Conservation (phyloP, 2,888 invertebrate genomes). For the Sceliomorpha sp. region DNA sequence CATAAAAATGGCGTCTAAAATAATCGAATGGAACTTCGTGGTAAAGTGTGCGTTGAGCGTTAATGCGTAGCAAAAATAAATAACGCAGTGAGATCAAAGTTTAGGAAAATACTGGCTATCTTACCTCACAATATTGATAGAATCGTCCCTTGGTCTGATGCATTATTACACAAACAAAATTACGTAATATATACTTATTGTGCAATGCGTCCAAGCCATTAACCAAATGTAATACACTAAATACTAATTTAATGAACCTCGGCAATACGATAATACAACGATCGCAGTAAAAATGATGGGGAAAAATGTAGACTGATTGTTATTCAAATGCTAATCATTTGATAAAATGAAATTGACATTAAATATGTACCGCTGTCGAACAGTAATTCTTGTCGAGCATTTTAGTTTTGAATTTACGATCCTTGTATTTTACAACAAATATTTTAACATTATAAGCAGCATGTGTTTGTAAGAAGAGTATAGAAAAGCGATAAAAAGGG, state of each 20-base stretch:
- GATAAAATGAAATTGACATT: too few relatives aligned
- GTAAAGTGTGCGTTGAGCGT: not conserved
- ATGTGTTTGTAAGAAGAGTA: not conserved
- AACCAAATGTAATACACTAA: not conserved
- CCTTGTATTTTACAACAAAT: too few relatives aligned
- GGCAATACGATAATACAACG: not conserved
- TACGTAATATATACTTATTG: conserved; percentile 14
- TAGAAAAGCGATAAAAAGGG: not conserved
- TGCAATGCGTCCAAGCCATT: not conserved
- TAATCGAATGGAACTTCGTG: too few relatives aligned
- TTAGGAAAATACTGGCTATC: conserved; percentile 33
- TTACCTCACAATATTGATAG: conserved; percentile 78
- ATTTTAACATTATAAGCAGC: not conserved
- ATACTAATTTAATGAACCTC: not conserved
- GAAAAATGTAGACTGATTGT: too few relatives aligned
- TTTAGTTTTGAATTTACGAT: too few relatives aligned
- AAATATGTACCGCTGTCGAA: too few relatives aligned
- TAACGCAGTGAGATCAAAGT: conserved; percentile 1
- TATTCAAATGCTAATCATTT: too few relatives aligned
- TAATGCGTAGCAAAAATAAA: not conserved
- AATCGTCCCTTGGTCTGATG: conserved; percentile 76
- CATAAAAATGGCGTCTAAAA: too few relatives aligned
- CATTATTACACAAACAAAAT: conserved; percentile 65
- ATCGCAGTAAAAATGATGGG: too few relatives aligned
- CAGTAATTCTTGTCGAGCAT: too few relatives aligned